Percentiles rank a stretch among this genome's conserved stretches.
These are phyloP conservation scores for Girardinichthys multiradiatus DNA, from an alignment of 2,113 vertebrate genomes.

Conservation along the genomic window DNA sequence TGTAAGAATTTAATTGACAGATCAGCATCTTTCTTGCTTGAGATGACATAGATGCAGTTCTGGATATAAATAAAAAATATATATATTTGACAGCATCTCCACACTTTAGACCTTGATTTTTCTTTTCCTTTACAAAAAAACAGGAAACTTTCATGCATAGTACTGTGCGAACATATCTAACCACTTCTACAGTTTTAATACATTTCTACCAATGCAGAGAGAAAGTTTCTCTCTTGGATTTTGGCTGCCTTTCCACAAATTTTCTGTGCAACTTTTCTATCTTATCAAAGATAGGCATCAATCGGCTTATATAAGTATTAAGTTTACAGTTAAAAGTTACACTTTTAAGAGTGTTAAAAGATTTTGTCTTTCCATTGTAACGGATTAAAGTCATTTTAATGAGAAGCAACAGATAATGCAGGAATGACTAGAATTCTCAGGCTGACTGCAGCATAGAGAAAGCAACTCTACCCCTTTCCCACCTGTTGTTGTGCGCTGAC, in stretches of 20 bases:
- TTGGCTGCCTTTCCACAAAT: neutral
- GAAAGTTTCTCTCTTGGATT: neutral
- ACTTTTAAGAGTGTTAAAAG: no score
- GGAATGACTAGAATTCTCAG: no score
- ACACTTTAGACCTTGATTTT: constrained; percentile 1
- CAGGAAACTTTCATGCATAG: neutral
- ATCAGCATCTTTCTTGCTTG: constrained; percentile 3
- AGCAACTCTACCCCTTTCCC: no score
- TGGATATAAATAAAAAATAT: neutral
- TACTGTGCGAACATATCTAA: neutral
- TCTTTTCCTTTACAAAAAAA: neutral
- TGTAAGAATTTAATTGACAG: constrained; percentile 6
- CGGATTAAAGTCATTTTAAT: no score
- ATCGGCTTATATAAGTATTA: no score
- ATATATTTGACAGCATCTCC: constrained; percentile 5
- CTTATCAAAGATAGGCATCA: no score
- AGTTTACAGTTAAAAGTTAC: no score
- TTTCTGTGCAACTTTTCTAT: neutral
- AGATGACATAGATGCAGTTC: neutral
- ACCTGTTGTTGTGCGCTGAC: no score
- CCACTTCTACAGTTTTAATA: no score
- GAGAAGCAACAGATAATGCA: no score
- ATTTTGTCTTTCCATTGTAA: no score
- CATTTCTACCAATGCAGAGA: neutral
- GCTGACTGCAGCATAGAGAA: no score